phyloP scores from a whole-genome alignment of 2,797 vertebrate species.

The Gorsachius magnificus region DNA sequence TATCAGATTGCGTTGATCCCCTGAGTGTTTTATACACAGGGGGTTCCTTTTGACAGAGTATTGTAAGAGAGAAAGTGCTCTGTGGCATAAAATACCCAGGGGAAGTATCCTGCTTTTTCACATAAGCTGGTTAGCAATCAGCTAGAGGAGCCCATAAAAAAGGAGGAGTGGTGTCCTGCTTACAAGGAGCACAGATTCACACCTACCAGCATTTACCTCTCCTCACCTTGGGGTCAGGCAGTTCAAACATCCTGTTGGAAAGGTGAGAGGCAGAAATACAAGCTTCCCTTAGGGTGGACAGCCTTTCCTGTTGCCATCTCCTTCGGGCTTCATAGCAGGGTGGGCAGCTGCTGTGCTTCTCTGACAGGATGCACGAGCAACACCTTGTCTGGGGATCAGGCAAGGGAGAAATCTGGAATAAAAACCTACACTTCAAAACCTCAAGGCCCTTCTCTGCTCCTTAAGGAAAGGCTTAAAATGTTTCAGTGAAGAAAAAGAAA shows the following conservation, averaged over 20 bases:
- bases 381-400: slow-evolving; percentile 12
- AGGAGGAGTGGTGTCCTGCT: background rate
- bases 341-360: background rate
- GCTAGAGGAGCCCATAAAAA: background rate
- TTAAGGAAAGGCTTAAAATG: background rate
- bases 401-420: background rate
- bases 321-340: background rate
- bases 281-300: background rate
- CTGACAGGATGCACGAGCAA: background rate
- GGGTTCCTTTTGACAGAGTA: background rate
- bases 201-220: background rate
- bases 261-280: background rate
- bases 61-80: background rate
- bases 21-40: background rate
- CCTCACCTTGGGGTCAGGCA: background rate
- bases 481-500: background rate
- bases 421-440: background rate
- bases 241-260: background rate
- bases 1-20: background rate
- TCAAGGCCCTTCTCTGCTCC: background rate
- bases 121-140: background rate
- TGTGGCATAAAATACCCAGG: background rate
- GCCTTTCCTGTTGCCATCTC: background rate
- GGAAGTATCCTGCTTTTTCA: background rate
- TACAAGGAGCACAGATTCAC: background rate